Percentiles rank a stretch among this genome's conserved stretches.
Evolutionary conservation across 1,140 invertebrate genomes (phyloP).

Genomic region (Aphaenogaster floridana): DNA sequence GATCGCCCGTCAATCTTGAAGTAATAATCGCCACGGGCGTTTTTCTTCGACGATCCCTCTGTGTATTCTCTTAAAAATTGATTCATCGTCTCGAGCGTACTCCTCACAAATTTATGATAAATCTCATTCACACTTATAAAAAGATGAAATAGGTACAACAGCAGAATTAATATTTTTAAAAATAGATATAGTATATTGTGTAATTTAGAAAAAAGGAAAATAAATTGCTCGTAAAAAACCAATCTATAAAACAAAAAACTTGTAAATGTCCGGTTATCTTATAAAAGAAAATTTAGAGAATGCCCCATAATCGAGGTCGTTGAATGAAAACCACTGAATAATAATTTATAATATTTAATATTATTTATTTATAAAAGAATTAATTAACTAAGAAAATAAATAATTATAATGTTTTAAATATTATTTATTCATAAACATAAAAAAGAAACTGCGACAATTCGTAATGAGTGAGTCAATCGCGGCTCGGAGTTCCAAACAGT

Average conservation of each 20-base stretch:
- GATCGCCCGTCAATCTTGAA: slow-evolving; percentile 48
- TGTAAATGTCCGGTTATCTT: neutral
- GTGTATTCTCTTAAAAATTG: slow-evolving; percentile 3
- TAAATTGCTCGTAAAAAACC: neutral
- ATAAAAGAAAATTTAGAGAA: neutral
- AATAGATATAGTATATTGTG: neutral
- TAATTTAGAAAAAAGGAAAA: neutral
- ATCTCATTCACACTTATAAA: neutral
- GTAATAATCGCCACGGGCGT: slow-evolving; percentile 56
- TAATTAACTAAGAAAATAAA: neutral
- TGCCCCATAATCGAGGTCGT: too few species aligned
- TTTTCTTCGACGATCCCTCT: slow-evolving; percentile 13
- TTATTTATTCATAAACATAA: neutral
- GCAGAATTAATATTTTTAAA: neutral
- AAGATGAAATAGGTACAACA: neutral
- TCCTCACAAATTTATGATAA: neutral
- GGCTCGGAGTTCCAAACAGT: neutral
- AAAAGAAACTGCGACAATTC: neutral
- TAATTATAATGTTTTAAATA: neutral
- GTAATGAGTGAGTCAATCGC: slow-evolving; percentile 24
- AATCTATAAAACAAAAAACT: neutral
- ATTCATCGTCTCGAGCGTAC: neutral
- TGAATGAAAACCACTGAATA: neutral
- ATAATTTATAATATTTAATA: neutral
- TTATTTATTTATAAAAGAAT: neutral